Evolutionary conservation across 2,888 invertebrate genomes (phyloP), one percentile per base, ranked within the genome.

Genomic region (Malacosoma neustria): DNA sequence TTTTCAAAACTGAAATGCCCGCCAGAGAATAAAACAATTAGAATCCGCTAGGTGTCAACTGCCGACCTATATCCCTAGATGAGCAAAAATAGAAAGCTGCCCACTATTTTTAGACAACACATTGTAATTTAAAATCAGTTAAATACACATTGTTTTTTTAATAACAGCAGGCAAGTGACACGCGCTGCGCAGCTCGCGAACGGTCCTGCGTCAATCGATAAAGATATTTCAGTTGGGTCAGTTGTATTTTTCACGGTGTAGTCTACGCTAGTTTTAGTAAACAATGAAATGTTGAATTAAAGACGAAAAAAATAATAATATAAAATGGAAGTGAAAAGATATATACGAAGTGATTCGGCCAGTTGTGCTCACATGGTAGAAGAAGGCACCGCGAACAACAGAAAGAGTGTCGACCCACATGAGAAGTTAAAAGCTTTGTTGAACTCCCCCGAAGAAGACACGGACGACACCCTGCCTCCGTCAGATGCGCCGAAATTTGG

Each of bases 401-500:
- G 74, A 51, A 84, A 82, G 54, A 70, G 59, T 45, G 54, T 70
- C 11, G 82, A 79, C 34, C 84, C 84, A n/a, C 82, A 84, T 45
- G 84, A 84, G 50, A 82, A 84, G 54, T 41, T 84, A 59, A 79
- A 82, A 57, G 84, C 84, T 15, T 46, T 82, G 41, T 51, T 82
- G 44, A 87, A 85, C 39, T 76, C 80, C 0, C 80, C 80, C 1
- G 86, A 84, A 3, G 81, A 80, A 4, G 84, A 81, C 13, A 74
- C 74, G 0, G 85, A 86, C 35, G 87, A 87, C 38, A 67, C 71
- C 9, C 64, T 81, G 1, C 82, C 81, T 3, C 81, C 84, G 0
- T 72, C 80, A 1, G 82, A 77, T 61, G 89, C 75, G 48, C 89
- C 79, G 1, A 90, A 90, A 63, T 90, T 89, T 52, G 96, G 91